A percentile compares a stretch with the other conserved stretches of the same genome.
phyloP scores from a whole-genome alignment of 2,797 vertebrate genomes.

The Sebastes aleutianus region DNA sequence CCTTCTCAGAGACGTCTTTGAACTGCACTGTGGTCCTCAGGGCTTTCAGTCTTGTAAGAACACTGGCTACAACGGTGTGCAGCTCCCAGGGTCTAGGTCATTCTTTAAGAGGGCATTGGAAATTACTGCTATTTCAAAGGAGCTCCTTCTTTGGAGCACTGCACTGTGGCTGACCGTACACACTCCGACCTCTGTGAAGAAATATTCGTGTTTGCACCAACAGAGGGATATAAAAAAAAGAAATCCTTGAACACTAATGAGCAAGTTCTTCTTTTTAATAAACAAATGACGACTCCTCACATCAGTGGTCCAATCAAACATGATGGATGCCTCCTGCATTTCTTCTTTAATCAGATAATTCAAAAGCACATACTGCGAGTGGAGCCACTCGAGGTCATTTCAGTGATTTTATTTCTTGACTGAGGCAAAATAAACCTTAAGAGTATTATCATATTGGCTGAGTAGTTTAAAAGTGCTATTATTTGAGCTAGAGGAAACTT shows the following conservation, averaged over 20 bases:
- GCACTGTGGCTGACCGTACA: background rate
- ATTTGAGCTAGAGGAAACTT: background rate
- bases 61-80: constrained; percentile 6
- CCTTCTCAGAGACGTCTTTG: constrained; percentile 33
- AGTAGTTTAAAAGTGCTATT: background rate
- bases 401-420: background rate
- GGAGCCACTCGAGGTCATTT: background rate
- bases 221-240: background rate
- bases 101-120: constrained; percentile 29
- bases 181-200: background rate
- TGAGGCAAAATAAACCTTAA: background rate
- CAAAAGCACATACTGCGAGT: background rate
- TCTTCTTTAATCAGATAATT: background rate
- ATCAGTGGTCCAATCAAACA: constrained; percentile 1
- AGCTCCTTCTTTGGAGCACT: background rate
- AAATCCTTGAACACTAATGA: background rate
- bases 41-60: constrained; percentile 36
- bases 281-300: background rate
- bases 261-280: background rate
- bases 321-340: background rate
- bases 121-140: constrained; percentile 31
- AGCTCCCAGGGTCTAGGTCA: constrained; percentile 18
- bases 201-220: background rate
- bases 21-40: constrained; percentile 18
- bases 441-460: background rate